Base-by-base conservation (phyloP, 2,113 vertebrate genomes). In the Pangasianodon hypophthalmus region DNA sequence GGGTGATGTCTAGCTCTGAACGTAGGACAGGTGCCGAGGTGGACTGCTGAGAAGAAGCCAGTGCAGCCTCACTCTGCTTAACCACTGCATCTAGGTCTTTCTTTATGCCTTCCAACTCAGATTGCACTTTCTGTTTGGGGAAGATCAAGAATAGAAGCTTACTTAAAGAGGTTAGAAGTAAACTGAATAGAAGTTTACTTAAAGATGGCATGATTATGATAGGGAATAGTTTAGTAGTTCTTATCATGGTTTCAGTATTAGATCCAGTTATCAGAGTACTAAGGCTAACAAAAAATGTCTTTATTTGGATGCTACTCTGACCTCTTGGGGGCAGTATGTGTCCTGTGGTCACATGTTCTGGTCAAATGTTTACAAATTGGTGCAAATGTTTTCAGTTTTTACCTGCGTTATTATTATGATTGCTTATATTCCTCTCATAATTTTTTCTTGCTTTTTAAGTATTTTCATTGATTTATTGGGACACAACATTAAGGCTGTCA, bases 1-100 rank as follows among this genome's bases (percentile, higher is more conserved):
- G 94, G 0, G 97, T 98, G 89, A 98, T 1, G 85, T 99, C 97
- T 91, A 99, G 96, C 90, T 99, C 98, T 0, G 98, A 98, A 92
- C 96, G 97, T 90, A 99, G 95, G 0, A 94, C 82, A 0, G 98
- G 97, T 0, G 94, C 95, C 0, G 97, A 97, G 77, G 95, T 89
- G 0, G 96, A 95, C 0, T 94, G 95, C 92, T 98, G 96, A 0
- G 97, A 96, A 69, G 97, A 96, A 0, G 95, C 95, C 94, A 99
- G 95, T 2, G 97, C 96, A 89, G 96, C 93, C 95, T 97, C 96
- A 0, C 97, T 96, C 94, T 97, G 95, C 26, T 96, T 95, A 0
- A 94, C 95, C 64, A 99, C 96, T 3, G 94, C 93, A 90, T 92
- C 92, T 86, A 99, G 91, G 67, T 96, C 96, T 91, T 96, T 97